Percentiles rank a stretch among this genome's conserved stretches.
Conservation (phyloP, 2,888 invertebrate genomes). For the Metalampra italica region DNA sequence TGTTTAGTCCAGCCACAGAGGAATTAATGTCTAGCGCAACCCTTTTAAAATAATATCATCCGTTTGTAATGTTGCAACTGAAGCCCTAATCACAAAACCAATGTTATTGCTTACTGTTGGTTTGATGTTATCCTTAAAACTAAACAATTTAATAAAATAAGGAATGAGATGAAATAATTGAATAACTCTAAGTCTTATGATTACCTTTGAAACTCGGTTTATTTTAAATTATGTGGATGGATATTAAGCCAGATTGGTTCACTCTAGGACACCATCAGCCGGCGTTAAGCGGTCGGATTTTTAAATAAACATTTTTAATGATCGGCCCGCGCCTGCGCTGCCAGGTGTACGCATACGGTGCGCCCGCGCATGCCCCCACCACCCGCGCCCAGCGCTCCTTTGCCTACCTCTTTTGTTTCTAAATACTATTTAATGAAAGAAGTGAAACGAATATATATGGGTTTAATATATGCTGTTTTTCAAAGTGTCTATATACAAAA, state of each 20-base stretch:
- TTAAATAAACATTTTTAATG: conserved; percentile 80
- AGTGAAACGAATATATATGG: not conserved
- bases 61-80: not conserved
- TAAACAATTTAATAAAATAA: too few species aligned
- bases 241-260: conserved; percentile 28
- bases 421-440: conserved; percentile 54
- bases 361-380: conserved; percentile 38
- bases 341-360: conserved; percentile 75
- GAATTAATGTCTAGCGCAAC: too few species aligned
- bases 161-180: too few species aligned
- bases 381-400: conserved; percentile 17
- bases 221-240: too few species aligned
- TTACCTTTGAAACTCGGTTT: too few species aligned
- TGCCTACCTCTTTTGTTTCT: conserved; percentile 67
- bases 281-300: conserved; percentile 76
- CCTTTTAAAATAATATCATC: too few species aligned
- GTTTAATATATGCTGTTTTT: not conserved
- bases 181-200: too few species aligned
- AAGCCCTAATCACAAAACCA: not conserved
- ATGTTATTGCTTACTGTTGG: not conserved
- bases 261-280: conserved; percentile 35
- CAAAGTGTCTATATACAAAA: not conserved
- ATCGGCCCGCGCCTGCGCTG: conserved; percentile 66
- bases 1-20: too few species aligned
- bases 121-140: too few species aligned